Evolutionary conservation across 2,888 invertebrate genomes (phyloP).

Genomic region (Caenorhabditis uteleia): DNA sequence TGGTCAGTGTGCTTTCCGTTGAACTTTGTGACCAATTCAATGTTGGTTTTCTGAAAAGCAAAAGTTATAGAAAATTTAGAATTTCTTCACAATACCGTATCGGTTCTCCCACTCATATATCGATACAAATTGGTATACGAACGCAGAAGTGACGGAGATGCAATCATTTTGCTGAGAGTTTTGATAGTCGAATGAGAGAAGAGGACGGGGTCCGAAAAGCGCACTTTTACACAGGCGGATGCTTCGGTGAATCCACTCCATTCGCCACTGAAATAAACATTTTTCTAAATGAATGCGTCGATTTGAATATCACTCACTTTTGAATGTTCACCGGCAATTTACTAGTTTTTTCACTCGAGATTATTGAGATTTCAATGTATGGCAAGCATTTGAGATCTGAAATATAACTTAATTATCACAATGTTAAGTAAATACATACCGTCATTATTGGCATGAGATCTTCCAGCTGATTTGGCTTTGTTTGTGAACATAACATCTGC

Average conservation of each 20-base stretch:
- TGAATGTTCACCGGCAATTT: conserved; percentile 25
- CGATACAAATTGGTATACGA: conserved; percentile 39
- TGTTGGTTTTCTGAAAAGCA: conserved; percentile 1
- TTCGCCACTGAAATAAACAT: conserved; percentile 9
- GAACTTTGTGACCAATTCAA: conserved; percentile 24
- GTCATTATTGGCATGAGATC: conserved; percentile 22
- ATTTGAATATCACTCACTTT: too few relatives aligned
- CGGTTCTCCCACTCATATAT: conserved; percentile 15
- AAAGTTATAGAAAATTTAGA: background rate
- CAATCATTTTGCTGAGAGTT: conserved; percentile 26
- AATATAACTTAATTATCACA: conserved; percentile 1
- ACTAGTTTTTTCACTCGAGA: conserved; percentile 15
- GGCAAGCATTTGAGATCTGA: conserved; percentile 36
- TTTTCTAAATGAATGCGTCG: background rate
- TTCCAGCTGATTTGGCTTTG: conserved; percentile 5
- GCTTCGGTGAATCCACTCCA: conserved; percentile 16
- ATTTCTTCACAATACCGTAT: background rate
- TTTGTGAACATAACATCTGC: conserved; percentile 26
- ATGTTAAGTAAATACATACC: background rate
- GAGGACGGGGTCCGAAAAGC: conserved; percentile 18
- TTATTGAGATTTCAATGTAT: conserved; percentile 36
- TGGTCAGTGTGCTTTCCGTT: conserved; percentile 31
- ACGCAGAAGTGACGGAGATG: conserved; percentile 27
- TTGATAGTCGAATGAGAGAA: conserved; percentile 25
- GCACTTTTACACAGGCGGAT: conserved; percentile 16